A percentile compares a stretch with the other conserved stretches of the same genome.
These are phyloP conservation scores for Piezodorus guildinii DNA, from an alignment of 1,140 invertebrate genomes.

Conservation along the genomic window DNA sequence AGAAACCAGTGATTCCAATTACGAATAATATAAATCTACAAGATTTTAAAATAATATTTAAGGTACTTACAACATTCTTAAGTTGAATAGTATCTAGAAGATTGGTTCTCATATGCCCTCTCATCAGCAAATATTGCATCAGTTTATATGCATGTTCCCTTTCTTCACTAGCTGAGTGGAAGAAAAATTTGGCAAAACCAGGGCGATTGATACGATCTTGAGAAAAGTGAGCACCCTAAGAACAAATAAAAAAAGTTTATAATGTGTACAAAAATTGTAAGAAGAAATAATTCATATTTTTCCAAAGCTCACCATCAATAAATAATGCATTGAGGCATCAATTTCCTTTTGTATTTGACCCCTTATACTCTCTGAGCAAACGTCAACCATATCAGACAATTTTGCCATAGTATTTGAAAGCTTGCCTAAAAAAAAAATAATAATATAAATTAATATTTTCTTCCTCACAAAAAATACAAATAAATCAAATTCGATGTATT, in stretches of 20 bases:
- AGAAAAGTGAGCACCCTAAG: conserved; percentile 67
- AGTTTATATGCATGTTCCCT: conserved; percentile 80
- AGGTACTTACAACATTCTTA: neutral
- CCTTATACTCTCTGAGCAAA: conserved; percentile 48
- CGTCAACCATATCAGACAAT: conserved; percentile 53
- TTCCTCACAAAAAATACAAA: neutral
- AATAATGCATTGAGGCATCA: conserved; percentile 63
- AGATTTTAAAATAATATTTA: neutral
- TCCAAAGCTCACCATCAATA: conserved; percentile 54
- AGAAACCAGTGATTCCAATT: too few relatives aligned
- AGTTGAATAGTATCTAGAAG: conserved; percentile 7
- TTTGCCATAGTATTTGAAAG: conserved; percentile 34
- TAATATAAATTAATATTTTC: neutral
- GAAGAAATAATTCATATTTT: neutral
- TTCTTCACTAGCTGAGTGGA: conserved; percentile 75
- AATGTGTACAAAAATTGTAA: neutral
- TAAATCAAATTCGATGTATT: too few relatives aligned
- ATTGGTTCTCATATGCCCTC: conserved; percentile 56
- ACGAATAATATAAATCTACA: too few relatives aligned
- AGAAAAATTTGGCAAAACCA: conserved; percentile 81
- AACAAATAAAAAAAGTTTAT: conserved; percentile 26
- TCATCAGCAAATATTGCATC: conserved; percentile 79
- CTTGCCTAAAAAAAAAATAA: conserved; percentile 34
- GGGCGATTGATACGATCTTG: conserved; percentile 65
- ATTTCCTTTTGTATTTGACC: conserved; percentile 66